Conservation (phyloP, 2,113 vertebrate genomes). For the Carassius auratus region DNA sequence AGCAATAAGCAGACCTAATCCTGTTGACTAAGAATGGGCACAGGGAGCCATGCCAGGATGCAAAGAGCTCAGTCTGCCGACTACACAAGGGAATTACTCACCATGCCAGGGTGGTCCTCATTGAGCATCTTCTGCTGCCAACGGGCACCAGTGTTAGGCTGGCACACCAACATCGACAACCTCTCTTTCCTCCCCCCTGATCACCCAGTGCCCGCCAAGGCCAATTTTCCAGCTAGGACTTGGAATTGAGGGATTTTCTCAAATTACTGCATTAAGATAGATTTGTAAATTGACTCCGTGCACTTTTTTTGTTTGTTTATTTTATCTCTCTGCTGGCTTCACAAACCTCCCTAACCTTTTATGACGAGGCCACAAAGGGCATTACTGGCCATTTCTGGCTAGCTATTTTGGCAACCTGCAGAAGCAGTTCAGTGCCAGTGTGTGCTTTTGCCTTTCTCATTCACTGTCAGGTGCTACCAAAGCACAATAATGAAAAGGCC, state of each 20-base stretch:
- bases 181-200: constrained; percentile 28
- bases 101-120: constrained; percentile 65
- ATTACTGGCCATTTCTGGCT: constrained; percentile 28
- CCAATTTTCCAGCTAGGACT: constrained; percentile 52
- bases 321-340: neutral
- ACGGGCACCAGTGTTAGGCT: constrained; percentile 60
- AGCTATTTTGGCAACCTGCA: neutral
- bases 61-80: constrained; percentile 65
- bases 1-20: constrained; percentile 68
- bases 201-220: constrained; percentile 38
- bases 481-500: constrained; percentile 43
- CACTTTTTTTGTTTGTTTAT: constrained; percentile 5
- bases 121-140: constrained; percentile 67
- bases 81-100: constrained; percentile 73
- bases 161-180: constrained; percentile 60
- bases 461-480: constrained; percentile 33
- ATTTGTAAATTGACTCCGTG: constrained; percentile 54
- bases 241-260: constrained; percentile 56
- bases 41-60: constrained; percentile 74
- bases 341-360: constrained; percentile 36
- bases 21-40: constrained; percentile 76
- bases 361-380: constrained; percentile 48
- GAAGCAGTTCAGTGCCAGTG: neutral
- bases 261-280: constrained; percentile 55
- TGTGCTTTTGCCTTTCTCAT: constrained; percentile 1